These are phyloP conservation scores for Phrynocephalus versicolor DNA, from an alignment of 2,113 vertebrate genomes.

Conservation along the genomic window DNA sequence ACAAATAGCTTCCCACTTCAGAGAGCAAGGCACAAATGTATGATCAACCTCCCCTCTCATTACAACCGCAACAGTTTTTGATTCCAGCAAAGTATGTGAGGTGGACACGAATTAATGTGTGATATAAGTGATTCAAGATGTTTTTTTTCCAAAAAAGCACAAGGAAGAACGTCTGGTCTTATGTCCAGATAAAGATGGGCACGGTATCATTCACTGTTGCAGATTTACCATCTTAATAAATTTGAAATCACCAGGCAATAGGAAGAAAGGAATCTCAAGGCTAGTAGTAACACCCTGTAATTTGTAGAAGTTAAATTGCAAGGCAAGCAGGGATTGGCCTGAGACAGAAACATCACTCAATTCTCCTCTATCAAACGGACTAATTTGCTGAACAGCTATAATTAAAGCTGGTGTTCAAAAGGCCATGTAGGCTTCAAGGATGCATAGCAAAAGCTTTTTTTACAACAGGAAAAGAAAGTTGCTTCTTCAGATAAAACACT, in stretches of 20 bases:
- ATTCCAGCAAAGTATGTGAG: not conserved
- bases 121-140: not conserved
- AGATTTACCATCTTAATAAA: not conserved
- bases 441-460: not conserved
- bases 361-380: not conserved
- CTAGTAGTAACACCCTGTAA: not conserved
- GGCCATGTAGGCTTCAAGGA: not conserved
- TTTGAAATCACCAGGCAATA: not conserved
- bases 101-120: not conserved
- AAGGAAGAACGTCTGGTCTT: not conserved
- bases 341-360: not conserved
- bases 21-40: not conserved
- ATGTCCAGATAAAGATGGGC: not conserved
- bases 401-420: not conserved
- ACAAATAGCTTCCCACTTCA: not conserved
- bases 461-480: not conserved
- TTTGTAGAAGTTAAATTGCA: not conserved
- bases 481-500: not conserved
- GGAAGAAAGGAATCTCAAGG: constrained; percentile 1
- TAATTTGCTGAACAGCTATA: not conserved
- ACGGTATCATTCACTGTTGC: not conserved
- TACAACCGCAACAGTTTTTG: not conserved
- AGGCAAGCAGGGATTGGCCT: not conserved
- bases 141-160: not conserved
- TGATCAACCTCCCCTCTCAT: not conserved